phyloP scores from a whole-genome alignment of 1,140 invertebrate genomes.

The Vollenhovia emeryi region DNA sequence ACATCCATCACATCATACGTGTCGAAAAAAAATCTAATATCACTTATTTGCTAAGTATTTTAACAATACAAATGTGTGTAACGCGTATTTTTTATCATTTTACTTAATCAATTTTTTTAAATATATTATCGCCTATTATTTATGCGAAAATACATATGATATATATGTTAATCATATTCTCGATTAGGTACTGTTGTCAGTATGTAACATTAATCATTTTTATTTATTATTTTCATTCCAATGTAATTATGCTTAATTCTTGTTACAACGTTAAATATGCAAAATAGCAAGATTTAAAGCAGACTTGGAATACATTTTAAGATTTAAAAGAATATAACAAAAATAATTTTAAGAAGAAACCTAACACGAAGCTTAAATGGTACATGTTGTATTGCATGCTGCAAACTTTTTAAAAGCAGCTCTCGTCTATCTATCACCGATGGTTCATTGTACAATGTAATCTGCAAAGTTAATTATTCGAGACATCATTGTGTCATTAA shows the following conservation, averaged over 20 bases:
- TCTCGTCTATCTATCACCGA: neutral
- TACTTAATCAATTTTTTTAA: neutral
- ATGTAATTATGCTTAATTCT: neutral
- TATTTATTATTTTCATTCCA: neutral
- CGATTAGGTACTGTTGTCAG: neutral
- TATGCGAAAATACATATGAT: neutral
- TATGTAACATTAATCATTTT: slow-evolving; percentile 1
- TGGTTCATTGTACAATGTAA: neutral
- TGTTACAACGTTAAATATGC: neutral
- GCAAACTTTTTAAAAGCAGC: neutral
- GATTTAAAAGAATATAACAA: neutral
- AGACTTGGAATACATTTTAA: slow-evolving; percentile 13
- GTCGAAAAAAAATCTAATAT: neutral
- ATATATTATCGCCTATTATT: neutral
- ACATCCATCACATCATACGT: slow-evolving; percentile 1
- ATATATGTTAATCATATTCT: neutral
- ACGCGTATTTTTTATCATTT: neutral
- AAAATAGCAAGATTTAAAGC: neutral
- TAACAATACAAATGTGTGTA: neutral
- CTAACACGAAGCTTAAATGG: neutral
- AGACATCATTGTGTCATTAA: neutral
- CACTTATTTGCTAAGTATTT: neutral
- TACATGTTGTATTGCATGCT: neutral
- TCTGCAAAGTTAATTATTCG: neutral
- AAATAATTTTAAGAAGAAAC: neutral